Percentiles rank a stretch among this genome's conserved stretches.
Conservation (phyloP, 1,140 invertebrate genomes). For the Drosophila saltans region DNA sequence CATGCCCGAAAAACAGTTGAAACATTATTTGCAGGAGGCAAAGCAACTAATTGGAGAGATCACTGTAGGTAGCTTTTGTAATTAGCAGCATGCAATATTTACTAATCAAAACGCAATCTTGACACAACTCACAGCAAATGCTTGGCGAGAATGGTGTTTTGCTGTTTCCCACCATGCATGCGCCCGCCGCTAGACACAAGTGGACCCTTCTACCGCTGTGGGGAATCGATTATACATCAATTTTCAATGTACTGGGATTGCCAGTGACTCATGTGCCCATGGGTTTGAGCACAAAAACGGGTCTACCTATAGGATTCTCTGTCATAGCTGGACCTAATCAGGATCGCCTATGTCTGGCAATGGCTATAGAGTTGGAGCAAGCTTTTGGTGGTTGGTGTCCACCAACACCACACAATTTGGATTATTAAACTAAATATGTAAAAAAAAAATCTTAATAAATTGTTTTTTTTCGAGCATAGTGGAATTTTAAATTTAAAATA, state of each 20-base stretch:
- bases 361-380: conserved; percentile 90
- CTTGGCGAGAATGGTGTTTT: conserved; percentile 88
- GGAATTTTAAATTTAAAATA: no score
- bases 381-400: conserved; percentile 91
- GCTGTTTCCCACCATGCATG: conserved; percentile 89
- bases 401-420: conserved; percentile 55
- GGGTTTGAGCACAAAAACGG: conserved; percentile 85
- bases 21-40: conserved; percentile 43
- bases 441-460: not conserved
- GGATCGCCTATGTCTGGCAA: conserved; percentile 90
- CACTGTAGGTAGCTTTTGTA: conserved; percentile 46
- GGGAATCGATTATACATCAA: conserved; percentile 87
- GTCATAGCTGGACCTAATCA: conserved; percentile 86
- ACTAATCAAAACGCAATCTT: not conserved
- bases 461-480: no score
- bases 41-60: conserved; percentile 42
- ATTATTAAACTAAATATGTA: not conserved
- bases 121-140: conserved; percentile 79
- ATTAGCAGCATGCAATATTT: conserved; percentile 1
- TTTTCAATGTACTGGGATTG: conserved; percentile 90
- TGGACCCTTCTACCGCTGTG: conserved; percentile 85
- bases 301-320: conserved; percentile 90
- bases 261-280: conserved; percentile 90
- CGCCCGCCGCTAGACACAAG: conserved; percentile 87
- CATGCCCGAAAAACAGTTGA: conserved; percentile 45